Evolutionary conservation across 2,888 invertebrate genomes (phyloP).

Genomic region (Philhelius pedissequus): DNA sequence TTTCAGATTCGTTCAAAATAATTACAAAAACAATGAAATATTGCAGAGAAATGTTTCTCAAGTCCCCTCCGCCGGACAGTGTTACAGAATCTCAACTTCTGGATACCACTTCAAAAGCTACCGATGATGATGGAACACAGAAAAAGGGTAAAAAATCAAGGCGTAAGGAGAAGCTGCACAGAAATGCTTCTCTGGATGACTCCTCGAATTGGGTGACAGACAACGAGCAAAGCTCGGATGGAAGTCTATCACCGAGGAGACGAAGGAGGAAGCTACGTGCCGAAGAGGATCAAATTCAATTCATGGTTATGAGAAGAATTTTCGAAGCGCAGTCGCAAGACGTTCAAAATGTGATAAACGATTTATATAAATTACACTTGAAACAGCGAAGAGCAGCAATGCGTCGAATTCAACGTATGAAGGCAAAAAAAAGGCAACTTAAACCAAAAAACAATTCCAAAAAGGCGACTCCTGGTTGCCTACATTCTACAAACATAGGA

Average conservation of each 20-base stretch:
- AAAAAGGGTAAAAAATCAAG: conserved; percentile 3
- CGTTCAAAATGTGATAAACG: conserved; percentile 30
- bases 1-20: neutral
- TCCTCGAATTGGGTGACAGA: conserved; percentile 48
- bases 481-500: neutral
- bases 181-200: conserved; percentile 18
- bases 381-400: neutral
- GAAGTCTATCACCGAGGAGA: neutral
- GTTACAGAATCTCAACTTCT: conserved; percentile 20
- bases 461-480: neutral
- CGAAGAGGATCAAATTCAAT: neutral
- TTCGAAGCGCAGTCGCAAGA: conserved; percentile 41
- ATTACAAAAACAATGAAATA: neutral
- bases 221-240: neutral
- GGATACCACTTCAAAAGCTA: conserved; percentile 1
- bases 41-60: conserved; percentile 50
- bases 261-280: neutral
- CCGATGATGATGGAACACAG: neutral
- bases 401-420: neutral
- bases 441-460: neutral
- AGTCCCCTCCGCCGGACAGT: conserved; percentile 19
- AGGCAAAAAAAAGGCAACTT: neutral
- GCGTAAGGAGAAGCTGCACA: neutral
- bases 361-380: conserved; percentile 21
- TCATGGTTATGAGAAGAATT: conserved; percentile 17